Evolutionary conservation across 2,888 invertebrate species (phyloP), one percentile per base, ranked within the genome.

Genomic region (Chymomyza caudatula): DNA sequence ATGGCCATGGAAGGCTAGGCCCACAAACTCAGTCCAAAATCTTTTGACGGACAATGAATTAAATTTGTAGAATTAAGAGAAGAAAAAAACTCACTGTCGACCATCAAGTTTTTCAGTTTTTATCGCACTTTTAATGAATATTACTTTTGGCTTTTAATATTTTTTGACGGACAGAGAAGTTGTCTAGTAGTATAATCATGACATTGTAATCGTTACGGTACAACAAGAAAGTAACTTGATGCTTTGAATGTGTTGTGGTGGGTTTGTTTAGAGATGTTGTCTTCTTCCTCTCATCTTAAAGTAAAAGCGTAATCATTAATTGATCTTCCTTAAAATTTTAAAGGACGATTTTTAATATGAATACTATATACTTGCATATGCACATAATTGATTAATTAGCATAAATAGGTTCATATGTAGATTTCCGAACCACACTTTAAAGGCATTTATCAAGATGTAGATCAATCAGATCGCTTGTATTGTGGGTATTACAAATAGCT

Each of bases 111-210:
- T 64, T 67, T 67, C 66, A 65, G 74, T 68, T 73, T 73, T 85
- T 77, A 82, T 80, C 52, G 67, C 65, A 55, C 51, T 66, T 85
- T 85, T 82, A 85, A 85, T 85, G 83, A 82, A 85, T 85, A 82
- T 85, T 82, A 67, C 78, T 73, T 81, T 85, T 67, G 71, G 74
- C 76, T 79, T 76, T 78, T 78, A 71, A 85, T 83, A 80, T 63
- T 73, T 79, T 74, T 69, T 60, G 42, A 22, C 51, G 2, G 3
- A 19, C 29, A 17, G 49, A 59, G 17, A 49, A 15, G 58, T 49
- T 59, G n/a, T n/a, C 23, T 19, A 25, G 15, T 23, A 15, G 54
- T 23, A n/a, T n/a, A 54, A 71, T 74, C 68, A 62, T 53, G 23
- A 25, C 49, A 37, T 52, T 54, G 29, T 37, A 11, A 37, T 37